Evolutionary conservation across 1,140 invertebrate species (phyloP), one percentile per base, ranked within the genome.

Genomic region (Drosophila rufa): DNA sequence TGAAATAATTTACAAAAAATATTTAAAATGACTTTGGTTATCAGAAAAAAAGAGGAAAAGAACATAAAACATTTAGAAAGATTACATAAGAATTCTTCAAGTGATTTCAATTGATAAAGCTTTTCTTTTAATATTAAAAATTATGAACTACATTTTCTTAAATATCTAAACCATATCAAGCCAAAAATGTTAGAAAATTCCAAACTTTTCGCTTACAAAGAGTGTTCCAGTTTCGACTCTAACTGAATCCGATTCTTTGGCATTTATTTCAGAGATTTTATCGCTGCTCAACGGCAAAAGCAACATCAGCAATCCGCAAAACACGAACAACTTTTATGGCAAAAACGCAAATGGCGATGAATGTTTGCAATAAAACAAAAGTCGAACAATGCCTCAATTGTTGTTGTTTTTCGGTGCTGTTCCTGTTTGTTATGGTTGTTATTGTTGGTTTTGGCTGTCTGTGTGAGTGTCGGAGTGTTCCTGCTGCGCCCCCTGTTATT

Each of bases 331-430:
- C 75, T 67, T 76, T 87, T 82, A 73, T 78, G 76, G 80, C 67
- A 73, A 84, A 83, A 89, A 83, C 77, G 73, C 84, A 87, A 87
- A 87, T 87, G 84, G 73, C 80, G 76, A 80, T 89, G 84, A 87
- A 87, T 87, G 84, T 78, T 86, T 68, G 80, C 80, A 80, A 89
- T 89, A 87, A 87, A 87, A 89, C 84, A 87, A 89, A 82, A 89
- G 67, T 89, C 79, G 55, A 84, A 84, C 73, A 83, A 77, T 73
- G 74, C 68, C 82, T 82, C 51, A 48, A 33, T 25, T 51, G 47
- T 53, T 68, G 30, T 61, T 61, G 58, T 64, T 73, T n/a, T 40
- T 70, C 42, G 53, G 33, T 42, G 48, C 22, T 73, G 51, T 69
- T 47, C 42, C 33, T 65, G 48, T 62, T 61, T 48, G 27, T 66